Percentiles rank a stretch among this genome's conserved stretches.
Conservation (phyloP, 2,888 invertebrate species). For the Tetropium fuscum region DNA sequence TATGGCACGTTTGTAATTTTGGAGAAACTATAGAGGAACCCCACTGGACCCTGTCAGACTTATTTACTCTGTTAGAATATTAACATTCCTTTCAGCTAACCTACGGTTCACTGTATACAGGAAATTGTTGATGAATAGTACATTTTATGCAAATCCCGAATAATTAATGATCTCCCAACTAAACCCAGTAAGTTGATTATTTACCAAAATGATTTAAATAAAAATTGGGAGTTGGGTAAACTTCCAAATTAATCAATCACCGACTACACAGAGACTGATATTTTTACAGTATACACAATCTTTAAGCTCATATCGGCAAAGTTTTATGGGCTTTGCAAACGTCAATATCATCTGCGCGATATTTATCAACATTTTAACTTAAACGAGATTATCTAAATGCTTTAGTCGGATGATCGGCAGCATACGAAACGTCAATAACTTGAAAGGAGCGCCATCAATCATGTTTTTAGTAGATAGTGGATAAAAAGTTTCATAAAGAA, state of each 20-base stretch:
- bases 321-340: conserved; percentile 16
- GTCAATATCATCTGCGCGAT: conserved; percentile 36
- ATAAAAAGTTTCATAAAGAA: conserved; percentile 39
- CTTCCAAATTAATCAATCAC: conserved; percentile 9
- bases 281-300: conserved; percentile 1
- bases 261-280: neutral
- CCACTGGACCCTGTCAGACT: too few species aligned
- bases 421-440: conserved; percentile 48
- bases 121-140: too few species aligned
- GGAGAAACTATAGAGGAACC: too few species aligned
- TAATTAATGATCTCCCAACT: conserved; percentile 8
- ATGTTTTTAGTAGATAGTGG: conserved; percentile 46
- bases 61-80: too few species aligned
- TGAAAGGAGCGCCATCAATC: conserved; percentile 47
- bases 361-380: conserved; percentile 44
- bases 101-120: too few species aligned
- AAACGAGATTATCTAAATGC: conserved; percentile 45
- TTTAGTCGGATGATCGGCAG: conserved; percentile 45
- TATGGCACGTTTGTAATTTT: too few species aligned
- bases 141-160: neutral
- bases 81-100: too few species aligned
- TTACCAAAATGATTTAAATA: neutral
- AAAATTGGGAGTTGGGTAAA: conserved; percentile 1
- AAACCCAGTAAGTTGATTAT: conserved; percentile 8
- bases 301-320: neutral